Percentiles rank a stretch among this genome's conserved stretches.
Evolutionary conservation across 2,797 vertebrate genomes (phyloP).

Genomic region (Rhinoraja longicauda): DNA sequence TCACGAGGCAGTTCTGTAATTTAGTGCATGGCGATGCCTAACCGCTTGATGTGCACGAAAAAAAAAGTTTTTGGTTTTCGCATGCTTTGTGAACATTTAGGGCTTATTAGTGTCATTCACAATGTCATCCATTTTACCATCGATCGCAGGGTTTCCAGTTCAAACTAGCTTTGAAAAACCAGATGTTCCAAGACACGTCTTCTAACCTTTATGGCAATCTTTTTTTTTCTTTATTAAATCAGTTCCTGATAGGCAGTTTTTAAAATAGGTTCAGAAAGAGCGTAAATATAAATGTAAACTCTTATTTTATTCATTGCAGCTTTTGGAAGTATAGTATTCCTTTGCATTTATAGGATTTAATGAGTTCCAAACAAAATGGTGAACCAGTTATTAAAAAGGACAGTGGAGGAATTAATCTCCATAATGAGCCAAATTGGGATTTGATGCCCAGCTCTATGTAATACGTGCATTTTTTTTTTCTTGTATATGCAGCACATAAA

Average conservation of each 20-base stretch:
- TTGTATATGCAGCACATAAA: constrained; percentile 32
- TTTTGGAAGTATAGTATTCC: constrained; percentile 31
- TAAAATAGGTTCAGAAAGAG: constrained; percentile 28
- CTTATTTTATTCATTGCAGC: constrained; percentile 25
- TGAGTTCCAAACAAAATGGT: constrained; percentile 38
- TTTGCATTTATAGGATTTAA: constrained; percentile 34
- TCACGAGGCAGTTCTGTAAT: constrained; percentile 37
- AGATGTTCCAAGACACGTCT: constrained; percentile 35
- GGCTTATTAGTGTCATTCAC: constrained; percentile 39
- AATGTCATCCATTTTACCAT: constrained; percentile 39
- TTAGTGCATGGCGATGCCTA: constrained; percentile 37
- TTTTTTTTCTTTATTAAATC: constrained; percentile 38
- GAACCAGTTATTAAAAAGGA: constrained; percentile 37
- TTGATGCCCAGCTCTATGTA: constrained; percentile 11
- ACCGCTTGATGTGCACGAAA: constrained; percentile 36
- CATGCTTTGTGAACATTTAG: constrained; percentile 38
- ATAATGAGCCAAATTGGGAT: constrained; percentile 38
- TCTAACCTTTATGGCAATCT: constrained; percentile 33
- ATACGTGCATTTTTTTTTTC: constrained; percentile 22
- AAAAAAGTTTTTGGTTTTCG: constrained; percentile 39
- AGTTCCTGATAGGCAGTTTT: constrained; percentile 34
- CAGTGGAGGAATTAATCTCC: constrained; percentile 36
- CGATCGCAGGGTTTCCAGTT: constrained; percentile 37
- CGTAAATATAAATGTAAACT: constrained; percentile 29
- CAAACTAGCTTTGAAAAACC: constrained; percentile 39